A percentile compares a stretch with the other conserved stretches of the same genome.
Conservation (phyloP, 1,140 invertebrate genomes). For the Penaeus indicus region DNA sequence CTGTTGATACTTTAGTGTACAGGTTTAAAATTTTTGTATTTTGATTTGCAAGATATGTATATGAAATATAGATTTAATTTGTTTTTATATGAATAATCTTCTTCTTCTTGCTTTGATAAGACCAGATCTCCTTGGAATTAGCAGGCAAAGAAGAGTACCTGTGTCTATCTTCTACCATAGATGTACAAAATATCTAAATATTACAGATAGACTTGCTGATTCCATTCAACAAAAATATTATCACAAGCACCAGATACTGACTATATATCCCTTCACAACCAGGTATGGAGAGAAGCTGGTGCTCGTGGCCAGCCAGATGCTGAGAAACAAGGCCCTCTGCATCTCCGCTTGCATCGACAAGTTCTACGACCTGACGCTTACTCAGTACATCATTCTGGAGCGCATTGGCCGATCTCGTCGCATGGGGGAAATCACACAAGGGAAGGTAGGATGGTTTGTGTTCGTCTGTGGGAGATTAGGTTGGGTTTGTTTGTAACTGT, state of each 20-base stretch:
- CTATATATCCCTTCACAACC: slow-evolving; percentile 60
- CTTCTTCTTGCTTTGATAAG: too few relatives aligned
- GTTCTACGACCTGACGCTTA: slow-evolving; percentile 67
- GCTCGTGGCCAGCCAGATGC: slow-evolving; percentile 76
- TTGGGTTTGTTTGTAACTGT: too few relatives aligned
- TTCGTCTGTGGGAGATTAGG: background rate
- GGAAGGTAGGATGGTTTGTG: slow-evolving; percentile 72
- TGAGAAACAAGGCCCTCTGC: slow-evolving; percentile 75
- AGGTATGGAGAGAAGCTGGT: slow-evolving; percentile 78
- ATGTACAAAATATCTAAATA: too few relatives aligned
- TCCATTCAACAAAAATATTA: background rate
- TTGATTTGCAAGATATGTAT: too few relatives aligned
- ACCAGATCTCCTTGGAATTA: too few relatives aligned
- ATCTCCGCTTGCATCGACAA: slow-evolving; percentile 68
- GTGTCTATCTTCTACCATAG: too few relatives aligned
- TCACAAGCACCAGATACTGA: background rate
- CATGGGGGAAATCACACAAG: slow-evolving; percentile 80
- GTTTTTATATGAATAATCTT: too few relatives aligned
- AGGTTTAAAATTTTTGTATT: too few relatives aligned
- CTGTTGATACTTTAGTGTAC: too few relatives aligned
- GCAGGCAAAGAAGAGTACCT: too few relatives aligned
- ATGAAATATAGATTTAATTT: too few relatives aligned
- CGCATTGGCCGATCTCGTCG: slow-evolving; percentile 81
- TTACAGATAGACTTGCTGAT: too few relatives aligned
- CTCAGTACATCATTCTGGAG: slow-evolving; percentile 83